Evolutionary conservation across 92 coral and sea anemone species (phyloP).

Genomic region (Heliopora coerulea): DNA sequence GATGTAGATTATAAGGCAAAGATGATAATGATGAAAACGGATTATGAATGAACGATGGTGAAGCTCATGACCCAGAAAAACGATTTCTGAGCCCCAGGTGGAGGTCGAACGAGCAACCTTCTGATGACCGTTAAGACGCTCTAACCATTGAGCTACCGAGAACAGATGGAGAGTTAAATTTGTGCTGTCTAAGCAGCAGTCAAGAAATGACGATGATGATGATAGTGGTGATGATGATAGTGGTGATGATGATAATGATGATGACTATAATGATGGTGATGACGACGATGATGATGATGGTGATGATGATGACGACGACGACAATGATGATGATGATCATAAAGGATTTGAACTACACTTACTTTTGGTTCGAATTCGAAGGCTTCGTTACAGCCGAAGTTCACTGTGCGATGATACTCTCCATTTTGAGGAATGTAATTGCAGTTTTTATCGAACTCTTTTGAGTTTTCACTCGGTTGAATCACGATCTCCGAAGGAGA

Average conservation of each 20-base stretch:
- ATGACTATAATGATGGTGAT: not conserved
- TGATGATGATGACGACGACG: not conserved
- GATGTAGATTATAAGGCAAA: too few relatives aligned
- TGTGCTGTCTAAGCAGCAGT: too few relatives aligned
- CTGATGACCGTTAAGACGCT: too few relatives aligned
- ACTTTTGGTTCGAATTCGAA: slow-evolving; percentile 3
- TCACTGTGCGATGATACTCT: not conserved
- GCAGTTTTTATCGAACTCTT: slow-evolving; percentile 25
- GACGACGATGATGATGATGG: not conserved
- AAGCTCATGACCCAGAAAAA: too few relatives aligned
- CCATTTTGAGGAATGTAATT: slow-evolving; percentile 28
- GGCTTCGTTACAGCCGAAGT: not conserved
- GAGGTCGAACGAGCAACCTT: too few relatives aligned
- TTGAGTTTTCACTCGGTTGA: not conserved
- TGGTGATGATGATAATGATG: not conserved
- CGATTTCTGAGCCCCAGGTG: too few relatives aligned
- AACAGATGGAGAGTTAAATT: too few relatives aligned
- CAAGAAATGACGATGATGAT: not conserved
- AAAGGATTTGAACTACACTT: not conserved
- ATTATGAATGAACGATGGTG: too few relatives aligned
- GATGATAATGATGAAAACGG: too few relatives aligned
- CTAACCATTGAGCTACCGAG: too few relatives aligned
- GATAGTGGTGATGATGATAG: not conserved
- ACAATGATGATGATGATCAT: not conserved
- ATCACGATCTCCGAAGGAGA: not conserved